These are phyloP conservation scores for Rhinoraja longicauda DNA, from an alignment of 2,797 vertebrate genomes.

Conservation along the genomic window DNA sequence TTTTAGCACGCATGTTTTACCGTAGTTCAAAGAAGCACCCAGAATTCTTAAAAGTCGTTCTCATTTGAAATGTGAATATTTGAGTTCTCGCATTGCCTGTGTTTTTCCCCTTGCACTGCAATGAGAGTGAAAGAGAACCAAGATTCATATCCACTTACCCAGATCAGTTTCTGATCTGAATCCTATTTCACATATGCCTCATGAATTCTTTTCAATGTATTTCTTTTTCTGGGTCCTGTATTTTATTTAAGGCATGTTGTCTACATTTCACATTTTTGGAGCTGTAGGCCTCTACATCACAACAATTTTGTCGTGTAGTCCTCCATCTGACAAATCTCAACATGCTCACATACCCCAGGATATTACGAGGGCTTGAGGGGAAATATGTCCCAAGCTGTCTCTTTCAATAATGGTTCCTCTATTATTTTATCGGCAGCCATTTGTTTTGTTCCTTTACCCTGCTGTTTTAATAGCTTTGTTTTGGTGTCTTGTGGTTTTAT, in stretches of 20 bases:
- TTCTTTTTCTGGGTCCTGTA: background rate
- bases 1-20: background rate
- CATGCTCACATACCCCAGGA: background rate
- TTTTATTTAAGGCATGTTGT: background rate
- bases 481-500: constrained; percentile 20
- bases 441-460: constrained; percentile 32
- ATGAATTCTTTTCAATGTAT: background rate
- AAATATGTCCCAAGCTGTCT: constrained; percentile 27
- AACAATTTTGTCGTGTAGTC: background rate
- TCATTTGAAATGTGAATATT: background rate
- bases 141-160: background rate
- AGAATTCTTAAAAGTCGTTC: background rate
- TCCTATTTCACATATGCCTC: constrained; percentile 1
- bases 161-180: background rate
- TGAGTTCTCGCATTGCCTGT: background rate
- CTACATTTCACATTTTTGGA: background rate
- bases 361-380: background rate
- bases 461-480: constrained; percentile 31
- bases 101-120: background rate
- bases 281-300: constrained; percentile 14
- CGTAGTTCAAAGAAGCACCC: background rate
- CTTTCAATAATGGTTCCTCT: constrained; percentile 18
- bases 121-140: background rate
- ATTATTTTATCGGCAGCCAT: constrained; percentile 27
- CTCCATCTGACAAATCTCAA: constrained; percentile 23